Conservation (phyloP, 2,888 invertebrate species). For the Conops quadrifasciatus region DNA sequence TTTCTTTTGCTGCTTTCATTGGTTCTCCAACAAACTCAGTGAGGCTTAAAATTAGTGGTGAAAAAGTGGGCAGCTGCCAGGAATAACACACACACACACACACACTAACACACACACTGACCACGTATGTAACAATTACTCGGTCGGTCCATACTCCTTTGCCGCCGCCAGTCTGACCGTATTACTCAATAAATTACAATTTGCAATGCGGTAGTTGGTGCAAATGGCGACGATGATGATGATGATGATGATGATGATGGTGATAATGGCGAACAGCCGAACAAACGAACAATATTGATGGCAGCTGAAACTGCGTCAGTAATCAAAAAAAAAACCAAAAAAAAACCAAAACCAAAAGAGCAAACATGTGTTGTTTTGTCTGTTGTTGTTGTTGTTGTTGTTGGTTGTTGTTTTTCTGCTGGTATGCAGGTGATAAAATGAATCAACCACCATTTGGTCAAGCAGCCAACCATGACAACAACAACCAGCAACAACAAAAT, state of each 20-base stretch:
- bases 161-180: slow-evolving; percentile 6
- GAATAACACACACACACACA: neutral
- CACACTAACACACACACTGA: neutral
- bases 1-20: too few species aligned
- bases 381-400: too few species aligned
- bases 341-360: neutral
- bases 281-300: too few species aligned
- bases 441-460: neutral
- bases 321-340: slow-evolving; percentile 11
- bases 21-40: neutral
- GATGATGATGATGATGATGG: neutral
- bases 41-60: neutral
- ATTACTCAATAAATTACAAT: slow-evolving; percentile 31
- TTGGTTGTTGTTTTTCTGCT: neutral
- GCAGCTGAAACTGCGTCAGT: slow-evolving; percentile 15
- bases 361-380: too few species aligned
- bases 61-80: neutral
- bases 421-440: slow-evolving; percentile 1
- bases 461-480: slow-evolving; percentile 8
- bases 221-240: slow-evolving; percentile 6
- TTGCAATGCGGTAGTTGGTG: slow-evolving; percentile 30
- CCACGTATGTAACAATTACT: neutral
- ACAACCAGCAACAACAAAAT: slow-evolving; percentile 1
- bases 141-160: neutral
- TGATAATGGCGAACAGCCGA: too few species aligned